Conservation (phyloP, 2,888 invertebrate genomes). For the Stenodera caucasica region DNA sequence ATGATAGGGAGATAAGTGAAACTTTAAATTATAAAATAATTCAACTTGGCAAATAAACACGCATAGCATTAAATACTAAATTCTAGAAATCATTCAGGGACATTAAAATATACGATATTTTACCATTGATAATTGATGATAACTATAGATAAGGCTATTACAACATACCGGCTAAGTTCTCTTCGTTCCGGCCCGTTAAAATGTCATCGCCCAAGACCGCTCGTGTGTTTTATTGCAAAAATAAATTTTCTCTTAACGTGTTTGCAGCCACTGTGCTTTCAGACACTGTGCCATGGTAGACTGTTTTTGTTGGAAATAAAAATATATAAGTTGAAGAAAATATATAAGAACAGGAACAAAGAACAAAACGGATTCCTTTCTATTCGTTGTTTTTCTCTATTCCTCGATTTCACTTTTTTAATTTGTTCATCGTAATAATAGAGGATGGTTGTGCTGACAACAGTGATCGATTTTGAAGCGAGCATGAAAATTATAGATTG, state of each 20-base stretch:
- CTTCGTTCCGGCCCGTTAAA: constrained; percentile 43
- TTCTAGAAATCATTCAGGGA: too few species aligned
- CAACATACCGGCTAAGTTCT: constrained; percentile 26
- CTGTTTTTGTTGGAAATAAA: constrained; percentile 31
- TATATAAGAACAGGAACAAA: constrained; percentile 26
- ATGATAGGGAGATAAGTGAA: too few species aligned
- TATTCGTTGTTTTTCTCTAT: constrained; percentile 20
- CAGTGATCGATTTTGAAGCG: neutral
- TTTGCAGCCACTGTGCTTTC: constrained; percentile 34
- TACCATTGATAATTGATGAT: too few species aligned
- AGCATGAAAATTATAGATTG: too few species aligned
- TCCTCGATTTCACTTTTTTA: constrained; percentile 11
- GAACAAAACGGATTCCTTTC: constrained; percentile 17
- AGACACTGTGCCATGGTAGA: constrained; percentile 24
- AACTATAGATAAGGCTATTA: too few species aligned
- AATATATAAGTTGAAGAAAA: constrained; percentile 28
- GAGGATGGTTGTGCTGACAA: neutral
- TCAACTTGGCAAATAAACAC: too few species aligned
- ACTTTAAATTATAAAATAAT: too few species aligned
- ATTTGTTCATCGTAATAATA: neutral
- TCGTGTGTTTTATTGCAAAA: constrained; percentile 47
- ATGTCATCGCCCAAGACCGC: constrained; percentile 45
- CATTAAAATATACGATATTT: too few species aligned
- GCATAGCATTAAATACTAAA: too few species aligned
- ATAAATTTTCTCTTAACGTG: constrained; percentile 43